Conservation (phyloP, 2,113 vertebrate genomes). For the Microcebus griseorufus region DNA sequence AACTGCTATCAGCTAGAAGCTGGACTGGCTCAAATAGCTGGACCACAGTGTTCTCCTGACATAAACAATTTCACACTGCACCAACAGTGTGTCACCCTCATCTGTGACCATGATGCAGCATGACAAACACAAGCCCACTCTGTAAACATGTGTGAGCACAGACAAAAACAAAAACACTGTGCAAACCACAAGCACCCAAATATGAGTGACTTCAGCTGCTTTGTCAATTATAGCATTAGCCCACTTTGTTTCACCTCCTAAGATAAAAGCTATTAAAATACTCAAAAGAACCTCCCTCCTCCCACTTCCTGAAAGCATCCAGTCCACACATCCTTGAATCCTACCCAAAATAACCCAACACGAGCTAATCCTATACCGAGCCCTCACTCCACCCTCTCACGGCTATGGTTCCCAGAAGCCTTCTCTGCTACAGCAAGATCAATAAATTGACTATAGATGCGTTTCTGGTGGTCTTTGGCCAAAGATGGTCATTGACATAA, state of each 20-base stretch:
- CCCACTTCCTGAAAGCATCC: neutral
- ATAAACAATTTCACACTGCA: neutral
- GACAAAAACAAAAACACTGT: slow-evolving; percentile 35
- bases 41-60: neutral
- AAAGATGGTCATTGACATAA: neutral
- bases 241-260: neutral
- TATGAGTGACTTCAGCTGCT: neutral
- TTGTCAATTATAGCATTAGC: neutral
- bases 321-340: neutral
- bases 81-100: neutral
- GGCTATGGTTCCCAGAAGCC: neutral
- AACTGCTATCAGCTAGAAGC: neutral
- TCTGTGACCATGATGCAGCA: neutral
- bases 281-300: neutral
- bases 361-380: neutral
- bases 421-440: neutral
- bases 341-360: neutral
- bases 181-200: slow-evolving; percentile 4
- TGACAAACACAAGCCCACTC: slow-evolving; percentile 6
- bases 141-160: slow-evolving; percentile 45
- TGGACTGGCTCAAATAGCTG: neutral
- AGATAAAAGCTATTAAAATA: neutral
- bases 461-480: neutral
- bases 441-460: neutral
- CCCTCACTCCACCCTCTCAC: neutral